Conservation (phyloP, 2,888 invertebrate genomes). For the Hipparchia sbordonii region DNA sequence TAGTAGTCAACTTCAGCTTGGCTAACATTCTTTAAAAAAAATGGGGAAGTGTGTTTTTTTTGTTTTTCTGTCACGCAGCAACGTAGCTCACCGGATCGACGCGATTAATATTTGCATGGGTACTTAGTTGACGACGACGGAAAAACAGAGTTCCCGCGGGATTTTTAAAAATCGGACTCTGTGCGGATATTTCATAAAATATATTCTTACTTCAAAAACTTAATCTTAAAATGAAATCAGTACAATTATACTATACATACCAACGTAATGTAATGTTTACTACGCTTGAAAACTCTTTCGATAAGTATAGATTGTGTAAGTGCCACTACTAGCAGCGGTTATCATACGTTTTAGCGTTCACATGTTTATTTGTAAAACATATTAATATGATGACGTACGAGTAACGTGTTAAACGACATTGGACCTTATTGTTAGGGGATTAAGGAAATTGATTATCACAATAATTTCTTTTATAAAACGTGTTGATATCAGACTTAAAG, state of each 20-base stretch:
- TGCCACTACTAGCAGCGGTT: constrained; percentile 24
- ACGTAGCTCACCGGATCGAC: no score
- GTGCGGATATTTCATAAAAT: background rate
- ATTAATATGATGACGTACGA: constrained; percentile 35
- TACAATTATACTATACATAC: background rate
- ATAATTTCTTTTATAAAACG: background rate
- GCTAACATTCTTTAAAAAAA: no score
- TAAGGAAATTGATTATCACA: background rate
- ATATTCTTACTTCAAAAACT: background rate
- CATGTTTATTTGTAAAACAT: constrained; percentile 39
- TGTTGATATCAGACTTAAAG: constrained; percentile 5
- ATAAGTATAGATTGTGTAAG: constrained; percentile 15
- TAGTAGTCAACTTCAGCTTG: no score
- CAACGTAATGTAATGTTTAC: background rate
- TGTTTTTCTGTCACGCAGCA: no score
- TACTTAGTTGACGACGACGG: background rate
- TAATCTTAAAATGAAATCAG: background rate
- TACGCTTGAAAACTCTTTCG: constrained; percentile 7
- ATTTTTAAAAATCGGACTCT: background rate
- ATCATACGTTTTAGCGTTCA: constrained; percentile 37
- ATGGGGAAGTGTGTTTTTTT: no score
- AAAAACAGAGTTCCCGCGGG: background rate
- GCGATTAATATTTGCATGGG: no score
- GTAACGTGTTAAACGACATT: constrained; percentile 14
- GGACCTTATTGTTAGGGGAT: background rate